Evolutionary conservation across 2,888 invertebrate species (phyloP).

Genomic region (Biston stratarius): DNA sequence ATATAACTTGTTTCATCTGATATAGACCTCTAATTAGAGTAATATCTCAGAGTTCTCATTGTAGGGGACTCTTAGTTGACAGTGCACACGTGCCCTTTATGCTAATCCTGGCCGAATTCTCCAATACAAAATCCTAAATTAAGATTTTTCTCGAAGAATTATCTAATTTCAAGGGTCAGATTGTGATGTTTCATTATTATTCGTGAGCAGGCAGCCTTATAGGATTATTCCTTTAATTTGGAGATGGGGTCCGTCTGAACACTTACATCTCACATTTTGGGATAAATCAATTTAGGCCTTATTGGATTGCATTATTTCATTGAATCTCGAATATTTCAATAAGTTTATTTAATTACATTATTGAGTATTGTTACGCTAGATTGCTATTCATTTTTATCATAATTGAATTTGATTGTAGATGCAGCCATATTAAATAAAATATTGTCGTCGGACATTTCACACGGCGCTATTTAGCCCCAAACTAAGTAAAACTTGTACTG

Average conservation of each 20-base stretch:
- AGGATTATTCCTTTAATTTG: constrained; percentile 27
- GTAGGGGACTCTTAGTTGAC: neutral
- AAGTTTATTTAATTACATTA: constrained; percentile 5
- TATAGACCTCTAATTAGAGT: no score
- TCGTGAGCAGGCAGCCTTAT: constrained; percentile 15
- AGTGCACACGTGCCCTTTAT: neutral
- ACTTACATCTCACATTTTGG: constrained; percentile 17
- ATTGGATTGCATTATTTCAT: constrained; percentile 23
- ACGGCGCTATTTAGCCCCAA: no score
- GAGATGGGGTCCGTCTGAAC: constrained; percentile 12
- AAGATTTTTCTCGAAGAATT: constrained; percentile 7
- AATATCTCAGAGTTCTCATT: neutral
- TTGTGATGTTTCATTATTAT: constrained; percentile 29
- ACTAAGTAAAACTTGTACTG: no score
- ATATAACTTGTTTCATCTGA: no score
- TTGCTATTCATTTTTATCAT: neutral
- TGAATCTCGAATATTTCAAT: constrained; percentile 24
- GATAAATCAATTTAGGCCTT: constrained; percentile 27
- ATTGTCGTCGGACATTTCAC: no score
- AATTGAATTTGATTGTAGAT: neutral
- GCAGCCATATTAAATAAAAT: neutral
- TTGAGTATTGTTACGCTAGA: neutral
- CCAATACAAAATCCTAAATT: neutral
- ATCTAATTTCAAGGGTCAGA: constrained; percentile 18
- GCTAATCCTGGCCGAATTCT: neutral